Evolutionary conservation across 2,113 vertebrate genomes (phyloP).

Genomic region (Dermatemys mawii): DNA sequence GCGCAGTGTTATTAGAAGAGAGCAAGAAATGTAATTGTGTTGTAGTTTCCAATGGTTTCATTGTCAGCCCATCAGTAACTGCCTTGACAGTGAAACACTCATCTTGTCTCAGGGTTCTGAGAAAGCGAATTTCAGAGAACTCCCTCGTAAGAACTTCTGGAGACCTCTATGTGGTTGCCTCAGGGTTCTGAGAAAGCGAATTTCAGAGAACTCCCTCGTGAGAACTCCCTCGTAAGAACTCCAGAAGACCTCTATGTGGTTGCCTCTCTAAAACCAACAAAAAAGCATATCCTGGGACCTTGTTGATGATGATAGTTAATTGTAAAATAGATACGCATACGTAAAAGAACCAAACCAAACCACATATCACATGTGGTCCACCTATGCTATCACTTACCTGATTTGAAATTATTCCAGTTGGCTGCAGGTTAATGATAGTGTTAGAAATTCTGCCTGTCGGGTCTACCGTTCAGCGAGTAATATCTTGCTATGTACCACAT

Average conservation of each 20-base stretch:
- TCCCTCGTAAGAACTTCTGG: not conserved
- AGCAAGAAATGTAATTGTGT: accelerated
- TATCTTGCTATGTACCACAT: too few relatives aligned
- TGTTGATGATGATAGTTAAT: not conserved
- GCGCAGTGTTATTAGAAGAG: not conserved
- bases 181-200: too few relatives aligned
- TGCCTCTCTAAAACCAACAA: not conserved
- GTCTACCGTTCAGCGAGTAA: too few relatives aligned
- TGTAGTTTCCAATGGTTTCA: not conserved
- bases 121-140: not conserved
- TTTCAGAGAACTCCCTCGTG: too few relatives aligned
- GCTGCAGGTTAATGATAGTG: too few relatives aligned
- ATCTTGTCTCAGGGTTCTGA: not conserved
- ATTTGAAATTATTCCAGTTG: not conserved
- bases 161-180: not conserved
- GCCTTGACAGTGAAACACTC: not conserved
- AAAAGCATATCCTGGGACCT: not conserved
- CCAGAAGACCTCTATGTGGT: too few relatives aligned
- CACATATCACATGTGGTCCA: not conserved
- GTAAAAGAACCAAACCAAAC: not conserved
- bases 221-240: too few relatives aligned
- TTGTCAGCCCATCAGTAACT: not conserved
- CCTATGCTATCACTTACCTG: not conserved
- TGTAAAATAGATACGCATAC: not conserved
- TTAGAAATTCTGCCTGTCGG: too few relatives aligned